These are phyloP conservation scores for Eupeodes luniger DNA, from an alignment of 2,888 invertebrate species.

Conservation along the genomic window DNA sequence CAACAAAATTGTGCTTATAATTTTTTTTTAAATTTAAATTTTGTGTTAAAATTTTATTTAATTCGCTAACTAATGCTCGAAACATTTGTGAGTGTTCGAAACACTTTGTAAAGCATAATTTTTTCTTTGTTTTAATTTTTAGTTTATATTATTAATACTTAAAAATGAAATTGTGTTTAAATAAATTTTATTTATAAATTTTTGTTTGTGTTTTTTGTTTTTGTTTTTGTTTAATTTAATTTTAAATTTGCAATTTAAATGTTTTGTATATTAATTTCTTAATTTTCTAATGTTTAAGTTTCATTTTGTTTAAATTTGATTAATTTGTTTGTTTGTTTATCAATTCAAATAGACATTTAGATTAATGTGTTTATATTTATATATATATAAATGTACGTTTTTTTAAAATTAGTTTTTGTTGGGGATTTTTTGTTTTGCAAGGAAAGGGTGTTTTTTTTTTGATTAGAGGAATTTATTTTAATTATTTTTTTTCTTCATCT, in stretches of 20 bases:
- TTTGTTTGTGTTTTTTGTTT: constrained; percentile 62
- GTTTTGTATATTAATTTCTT: constrained; percentile 51
- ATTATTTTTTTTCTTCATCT: constrained; percentile 53
- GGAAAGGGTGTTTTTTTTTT: constrained; percentile 27
- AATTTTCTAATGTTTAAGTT: constrained; percentile 53
- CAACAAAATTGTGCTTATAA: constrained; percentile 49
- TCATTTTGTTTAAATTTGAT: constrained; percentile 45
- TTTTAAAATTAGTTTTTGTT: constrained; percentile 22
- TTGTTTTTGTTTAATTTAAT: constrained; percentile 51
- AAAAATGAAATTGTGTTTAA: constrained; percentile 53
- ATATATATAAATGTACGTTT: constrained; percentile 46
- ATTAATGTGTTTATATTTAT: constrained; percentile 64
- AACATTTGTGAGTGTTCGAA: constrained; percentile 39
- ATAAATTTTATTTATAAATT: constrained; percentile 59
- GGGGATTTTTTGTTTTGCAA: constrained; percentile 38
- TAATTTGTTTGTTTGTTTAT: constrained; percentile 74
- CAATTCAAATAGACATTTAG: constrained; percentile 73
- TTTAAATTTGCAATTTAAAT: constrained; percentile 51
- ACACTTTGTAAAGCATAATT: constrained; percentile 48
- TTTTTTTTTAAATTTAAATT: constrained; percentile 2
- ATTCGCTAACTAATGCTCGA: constrained; percentile 54
- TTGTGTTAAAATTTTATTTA: constrained; percentile 26
- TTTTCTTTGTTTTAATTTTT: not conserved
- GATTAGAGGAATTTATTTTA: constrained; percentile 52
- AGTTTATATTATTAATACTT: not conserved